Evolutionary conservation across 2,888 invertebrate genomes (phyloP).

Genomic region (Troides oblongomaculatus): DNA sequence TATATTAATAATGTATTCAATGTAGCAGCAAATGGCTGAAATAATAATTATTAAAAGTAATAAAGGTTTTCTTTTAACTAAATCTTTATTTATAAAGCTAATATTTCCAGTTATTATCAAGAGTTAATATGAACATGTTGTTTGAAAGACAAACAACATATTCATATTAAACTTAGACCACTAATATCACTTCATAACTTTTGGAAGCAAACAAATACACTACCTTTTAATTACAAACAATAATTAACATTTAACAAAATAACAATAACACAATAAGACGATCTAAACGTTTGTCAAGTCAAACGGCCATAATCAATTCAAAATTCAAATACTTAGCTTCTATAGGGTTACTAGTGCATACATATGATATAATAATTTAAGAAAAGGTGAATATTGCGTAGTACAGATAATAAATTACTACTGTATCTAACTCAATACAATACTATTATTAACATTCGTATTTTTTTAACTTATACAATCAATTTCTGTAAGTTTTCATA

Average conservation of each 20-base stretch:
- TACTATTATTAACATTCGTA: no score
- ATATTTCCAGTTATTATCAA: not conserved
- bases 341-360: slow-evolving; percentile 33
- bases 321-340: slow-evolving; percentile 43
- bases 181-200: not conserved
- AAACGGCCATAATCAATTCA: slow-evolving; percentile 48
- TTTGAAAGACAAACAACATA: not conserved
- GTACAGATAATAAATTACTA: no score
- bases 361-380: not conserved
- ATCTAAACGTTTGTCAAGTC: slow-evolving; percentile 35
- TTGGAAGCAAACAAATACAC: not conserved
- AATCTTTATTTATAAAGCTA: no score
- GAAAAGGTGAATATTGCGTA: no score
- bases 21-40: no score
- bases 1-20: not conserved
- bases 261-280: slow-evolving; percentile 4
- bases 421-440: no score
- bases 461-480: no score
- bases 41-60: no score
- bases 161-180: not conserved
- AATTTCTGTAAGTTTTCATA: no score
- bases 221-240: slow-evolving; percentile 20
- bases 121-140: no score
- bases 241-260: slow-evolving; percentile 22
- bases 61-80: no score